Evolutionary conservation across 2,113 vertebrate species (phyloP), one percentile per base, ranked within the genome.

Genomic region (Tauraco erythrolophus): DNA sequence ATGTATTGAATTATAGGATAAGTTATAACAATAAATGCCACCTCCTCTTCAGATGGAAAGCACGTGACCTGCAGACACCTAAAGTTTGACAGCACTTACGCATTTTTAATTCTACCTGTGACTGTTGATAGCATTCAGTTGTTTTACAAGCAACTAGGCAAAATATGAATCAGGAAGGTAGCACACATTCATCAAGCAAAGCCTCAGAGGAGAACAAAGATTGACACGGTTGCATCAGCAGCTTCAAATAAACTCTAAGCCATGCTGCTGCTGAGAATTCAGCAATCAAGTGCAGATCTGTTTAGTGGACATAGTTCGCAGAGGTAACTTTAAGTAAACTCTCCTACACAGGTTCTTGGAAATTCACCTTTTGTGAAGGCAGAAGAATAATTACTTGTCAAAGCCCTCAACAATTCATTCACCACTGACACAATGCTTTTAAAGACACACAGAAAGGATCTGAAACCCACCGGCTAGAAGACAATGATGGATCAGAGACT

Each of bases 401-500:
- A 88, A 91, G 31, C 12, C 22, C n/a, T 57, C 31, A 69, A 18
- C 12, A 54, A 31, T 70, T 81, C 2, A 6, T 70, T 88, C 21
- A 19, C 7, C 17, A 12, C 35, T 56, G 19, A 3, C 1, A 3
- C 16, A 86, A 69, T 33, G 7, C 18, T 77, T 87, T 75, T 37
- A 79, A 58, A 94, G 35, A 41, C 27, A 64, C 19, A 53, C 9
- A 41, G 56, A 75, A 92, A 33, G 8, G 28, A 75, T 64, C 35
- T 5, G 11, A 46, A 70, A 82, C 98, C 23, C 95, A 99, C 99
- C 99, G 99, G 98, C 99, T 98, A 1, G 99, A 98, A 11, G 99
- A 98, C 24, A 99, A 92, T 1, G 98, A 97, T 33, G 99, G 99
- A 96, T 99, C 99, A 23, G 99, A 99, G 72, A 99, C 99, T 0